Base-by-base conservation (phyloP, 1,140 invertebrate species). In the Apis dorsata region DNA sequence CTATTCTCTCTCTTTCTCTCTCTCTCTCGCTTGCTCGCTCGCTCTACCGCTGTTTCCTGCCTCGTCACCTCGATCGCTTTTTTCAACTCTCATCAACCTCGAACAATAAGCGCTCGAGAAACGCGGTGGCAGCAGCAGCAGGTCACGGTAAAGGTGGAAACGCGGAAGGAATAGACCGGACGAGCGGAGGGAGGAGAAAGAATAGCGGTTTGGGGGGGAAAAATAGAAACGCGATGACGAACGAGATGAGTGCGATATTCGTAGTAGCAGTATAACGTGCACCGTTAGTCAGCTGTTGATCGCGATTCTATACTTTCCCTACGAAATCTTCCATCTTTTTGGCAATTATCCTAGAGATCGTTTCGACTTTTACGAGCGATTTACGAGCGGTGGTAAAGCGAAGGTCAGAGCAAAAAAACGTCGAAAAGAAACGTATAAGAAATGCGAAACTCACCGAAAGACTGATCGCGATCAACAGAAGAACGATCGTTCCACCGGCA, bases 71-170 rank as follows among this genome's bases (percentile, higher is more conserved):
- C 69, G 69, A 71, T 71, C 44, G n/a, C 84, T 79, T 81, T 87
- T 85, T 85, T 84, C 63, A 79, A 79, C 79, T 91, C 89, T 85
- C 91, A 90, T 87, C 87, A 90, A 85, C 83, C 79, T 76, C 79
- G 87, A 90, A 91, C 90, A 91, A 92, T 91, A 88, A 72, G 15
- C n/a, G 71, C 44, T 74, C 34, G 19, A 13, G 19, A 24, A 49
- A 28, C 63, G 65, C 68, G 44, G 13, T 13, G 21, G 5, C 62
- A 11, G 13, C 34, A 44, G 74, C n/a, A 8, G 49, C 49, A 15
- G 12, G 4, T 24, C 28, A 72, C n/a, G 44, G 24, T 24, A 51
- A 72, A 60, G 28, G 51, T 24, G 24, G 79, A 66, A 68, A 75
- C 72, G 21, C 71, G 79, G 79, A 66, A 68, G 71, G 49, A 44